Conservation (phyloP, 2,888 invertebrate genomes). For the Helobdella robusta region DNA sequence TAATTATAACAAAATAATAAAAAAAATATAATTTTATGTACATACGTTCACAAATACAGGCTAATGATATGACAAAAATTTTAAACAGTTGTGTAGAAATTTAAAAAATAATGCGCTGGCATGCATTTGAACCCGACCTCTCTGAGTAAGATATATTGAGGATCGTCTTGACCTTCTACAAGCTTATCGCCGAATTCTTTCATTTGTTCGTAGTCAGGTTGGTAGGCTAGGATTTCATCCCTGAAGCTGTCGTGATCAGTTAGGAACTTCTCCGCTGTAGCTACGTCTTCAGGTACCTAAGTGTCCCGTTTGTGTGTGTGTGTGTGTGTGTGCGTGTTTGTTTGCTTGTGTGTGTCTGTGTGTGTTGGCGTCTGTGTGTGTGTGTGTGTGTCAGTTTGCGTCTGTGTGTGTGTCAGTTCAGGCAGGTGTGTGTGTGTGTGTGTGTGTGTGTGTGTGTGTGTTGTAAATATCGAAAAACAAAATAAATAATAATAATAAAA, state of each 20-base stretch:
- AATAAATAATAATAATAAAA: too few species aligned
- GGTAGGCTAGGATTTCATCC: slow-evolving; percentile 98
- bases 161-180: slow-evolving; percentile 67
- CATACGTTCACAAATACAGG: background rate
- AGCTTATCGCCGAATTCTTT: slow-evolving; percentile 83
- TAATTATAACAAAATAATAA: slow-evolving; percentile 2
- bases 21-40: background rate
- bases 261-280: slow-evolving; percentile 86
- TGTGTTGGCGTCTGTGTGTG: too few species aligned
- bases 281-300: slow-evolving; percentile 47
- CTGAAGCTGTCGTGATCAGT: slow-evolving; percentile 95
- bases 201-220: slow-evolving; percentile 94
- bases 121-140: slow-evolving; percentile 57
- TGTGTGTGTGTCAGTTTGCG: slow-evolving; percentile 60
- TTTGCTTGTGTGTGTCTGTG: too few species aligned
- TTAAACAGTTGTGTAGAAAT: background rate
- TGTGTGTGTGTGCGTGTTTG: too few species aligned
- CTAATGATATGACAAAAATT: background rate
- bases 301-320: too few species aligned
- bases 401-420: slow-evolving; percentile 88
- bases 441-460: too few species aligned
- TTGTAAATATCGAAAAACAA: too few species aligned
- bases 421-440: too few species aligned
- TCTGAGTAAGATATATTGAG: slow-evolving; percentile 98
- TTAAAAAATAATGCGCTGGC: too few species aligned